A percentile compares a stretch with the other conserved stretches of the same genome.
These are phyloP conservation scores for Ataeniobius toweri DNA, from an alignment of 2,797 vertebrate species.

Conservation along the genomic window DNA sequence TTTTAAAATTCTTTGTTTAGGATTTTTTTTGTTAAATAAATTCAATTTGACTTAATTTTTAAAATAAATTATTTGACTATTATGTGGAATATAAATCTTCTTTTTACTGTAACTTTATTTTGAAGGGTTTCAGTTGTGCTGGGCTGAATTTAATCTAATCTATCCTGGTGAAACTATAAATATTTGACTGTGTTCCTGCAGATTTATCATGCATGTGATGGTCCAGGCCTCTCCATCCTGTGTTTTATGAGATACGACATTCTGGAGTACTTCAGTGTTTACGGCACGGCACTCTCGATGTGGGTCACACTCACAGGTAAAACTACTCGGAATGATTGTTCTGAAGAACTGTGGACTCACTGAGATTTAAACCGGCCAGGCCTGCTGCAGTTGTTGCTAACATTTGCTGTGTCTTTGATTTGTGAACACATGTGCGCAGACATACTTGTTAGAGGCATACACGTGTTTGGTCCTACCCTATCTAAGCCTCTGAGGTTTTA, in stretches of 20 bases:
- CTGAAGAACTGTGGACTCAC: not conserved
- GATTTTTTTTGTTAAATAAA: not conserved
- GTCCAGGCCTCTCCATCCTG: slow-evolving; percentile 88
- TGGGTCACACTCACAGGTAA: slow-evolving; percentile 97
- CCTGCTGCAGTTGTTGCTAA: slow-evolving; percentile 46
- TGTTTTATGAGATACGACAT: slow-evolving; percentile 93
- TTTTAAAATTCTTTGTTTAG: not conserved
- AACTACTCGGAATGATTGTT: not conserved
- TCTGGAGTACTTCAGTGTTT: slow-evolving; percentile 95
- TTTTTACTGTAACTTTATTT: not conserved
- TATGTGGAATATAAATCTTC: not conserved
- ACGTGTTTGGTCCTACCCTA: not conserved
- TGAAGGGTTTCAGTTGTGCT: not conserved
- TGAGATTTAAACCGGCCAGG: not conserved
- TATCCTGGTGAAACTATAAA: not conserved
- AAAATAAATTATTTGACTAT: not conserved
- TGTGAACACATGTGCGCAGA: slow-evolving; percentile 38
- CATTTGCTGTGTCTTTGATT: slow-evolving; percentile 45
- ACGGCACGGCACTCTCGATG: slow-evolving; percentile 93
- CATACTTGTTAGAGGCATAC: not conserved
- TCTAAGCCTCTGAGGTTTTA: slow-evolving; percentile 6
- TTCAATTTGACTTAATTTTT: not conserved
- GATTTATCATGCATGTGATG: slow-evolving; percentile 90
- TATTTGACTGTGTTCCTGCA: slow-evolving; percentile 48
- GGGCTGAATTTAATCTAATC: too few species aligned